These are phyloP conservation scores for Ptiloglossa arizonensis DNA, from an alignment of 1,140 invertebrate species.

Conservation along the genomic window DNA sequence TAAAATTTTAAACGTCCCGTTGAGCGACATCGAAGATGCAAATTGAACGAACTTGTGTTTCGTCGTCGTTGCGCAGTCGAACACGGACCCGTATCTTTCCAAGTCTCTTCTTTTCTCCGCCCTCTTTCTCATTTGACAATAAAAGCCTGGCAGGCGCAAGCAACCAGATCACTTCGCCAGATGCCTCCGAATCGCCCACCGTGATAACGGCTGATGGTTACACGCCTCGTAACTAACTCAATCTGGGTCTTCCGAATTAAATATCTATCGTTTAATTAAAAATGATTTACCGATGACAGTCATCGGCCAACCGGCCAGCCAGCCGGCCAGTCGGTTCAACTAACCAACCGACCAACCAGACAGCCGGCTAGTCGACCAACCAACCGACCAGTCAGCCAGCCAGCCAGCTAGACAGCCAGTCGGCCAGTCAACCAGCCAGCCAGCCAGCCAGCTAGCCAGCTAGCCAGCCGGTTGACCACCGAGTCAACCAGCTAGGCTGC, in stretches of 20 bases:
- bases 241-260: constrained; percentile 74
- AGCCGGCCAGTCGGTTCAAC: too few relatives aligned
- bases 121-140: constrained; percentile 40
- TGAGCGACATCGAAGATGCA: neutral
- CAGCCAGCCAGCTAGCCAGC: constrained; percentile 22
- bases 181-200: constrained; percentile 72
- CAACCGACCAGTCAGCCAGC: constrained; percentile 38
- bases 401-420: constrained; percentile 27
- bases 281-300: constrained; percentile 76
- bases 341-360: constrained; percentile 24
- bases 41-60: neutral
- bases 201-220: constrained; percentile 70
- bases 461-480: too few relatives aligned
- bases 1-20: neutral
- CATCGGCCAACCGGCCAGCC: constrained; percentile 46
- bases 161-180: constrained; percentile 68
- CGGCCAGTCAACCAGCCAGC: constrained; percentile 43
- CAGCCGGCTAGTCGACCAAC: constrained; percentile 37
- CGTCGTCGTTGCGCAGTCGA: neutral
- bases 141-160: constrained; percentile 52
- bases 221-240: constrained; percentile 78
- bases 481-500: constrained; percentile 33
- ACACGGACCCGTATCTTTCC: constrained; percentile 27
- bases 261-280: constrained; percentile 80
- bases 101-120: neutral